These are phyloP conservation scores for Scaptodrosophila lebanonensis DNA, from an alignment of 1,140 invertebrate genomes.

Conservation along the genomic window DNA sequence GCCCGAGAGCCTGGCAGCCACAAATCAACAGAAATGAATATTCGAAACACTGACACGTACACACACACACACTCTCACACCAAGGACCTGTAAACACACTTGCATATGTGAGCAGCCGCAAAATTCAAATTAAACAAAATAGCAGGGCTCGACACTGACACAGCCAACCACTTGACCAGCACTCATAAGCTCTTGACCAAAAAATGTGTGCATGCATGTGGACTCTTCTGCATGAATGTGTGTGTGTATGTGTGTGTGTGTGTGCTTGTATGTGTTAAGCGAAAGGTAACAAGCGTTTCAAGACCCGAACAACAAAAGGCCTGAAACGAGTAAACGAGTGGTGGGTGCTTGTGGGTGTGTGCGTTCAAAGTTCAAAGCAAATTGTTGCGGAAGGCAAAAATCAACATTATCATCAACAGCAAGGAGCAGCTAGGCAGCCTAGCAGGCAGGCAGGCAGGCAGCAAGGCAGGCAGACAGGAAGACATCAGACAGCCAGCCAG, in stretches of 20 bases:
- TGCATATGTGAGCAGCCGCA: slow-evolving; percentile 15
- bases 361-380: slow-evolving; percentile 60
- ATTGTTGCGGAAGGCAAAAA: slow-evolving; percentile 74
- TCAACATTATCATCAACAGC: slow-evolving; percentile 69
- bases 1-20: no score
- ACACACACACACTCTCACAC: no score
- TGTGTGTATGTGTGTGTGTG: no score
- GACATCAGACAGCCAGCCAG: no score
- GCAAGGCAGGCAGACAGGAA: background rate
- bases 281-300: slow-evolving; percentile 47
- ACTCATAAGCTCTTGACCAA: slow-evolving; percentile 38
- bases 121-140: slow-evolving; percentile 29
- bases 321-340: slow-evolving; percentile 7
- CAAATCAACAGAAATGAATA: background rate
- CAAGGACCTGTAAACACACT: background rate
- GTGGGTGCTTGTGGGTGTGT: slow-evolving; percentile 2
- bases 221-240: no score
- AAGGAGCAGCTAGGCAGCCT: slow-evolving; percentile 47
- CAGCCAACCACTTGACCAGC: slow-evolving; percentile 22
- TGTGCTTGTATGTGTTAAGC: no score
- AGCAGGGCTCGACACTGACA: slow-evolving; percentile 21
- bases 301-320: slow-evolving; percentile 39
- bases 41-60: no score
- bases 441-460: background rate
- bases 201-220: no score